Base-by-base conservation (phyloP, 2,888 invertebrate genomes). In the Polymixis flavicincta region DNA sequence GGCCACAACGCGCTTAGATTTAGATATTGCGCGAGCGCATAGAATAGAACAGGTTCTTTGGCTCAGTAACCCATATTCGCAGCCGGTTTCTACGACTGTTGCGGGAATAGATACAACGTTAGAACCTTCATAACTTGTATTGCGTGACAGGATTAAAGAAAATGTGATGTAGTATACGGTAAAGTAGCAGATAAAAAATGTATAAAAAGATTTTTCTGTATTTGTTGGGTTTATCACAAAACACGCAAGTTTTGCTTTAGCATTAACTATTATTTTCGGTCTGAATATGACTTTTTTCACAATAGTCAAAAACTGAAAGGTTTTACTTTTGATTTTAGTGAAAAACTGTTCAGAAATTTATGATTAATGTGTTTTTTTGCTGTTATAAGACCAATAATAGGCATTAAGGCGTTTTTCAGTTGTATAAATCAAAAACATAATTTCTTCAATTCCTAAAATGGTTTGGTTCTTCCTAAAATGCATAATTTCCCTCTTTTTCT, bases 61-160 rank as follows among this genome's bases (percentile, higher is more conserved):
- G 76, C 76, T 78, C 71, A 82, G 76, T 85, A 87, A 85, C 87
- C 87, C 71, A 85, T 85, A 70, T 85, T 57, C 0, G 6, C 48
- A 87, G 76, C 85, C 79, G 85, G 87, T 87, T 85, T 71, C 37
- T 50, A 22, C 1, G 19, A 48, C 70, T 70, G 17, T 69, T 63
- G 61, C 79, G 42, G 85, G 81, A 78, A 66, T 74, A 68, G 61
- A 60, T 45, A 61, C 42, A 28, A 32, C 55, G 54, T 83, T 72
- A 68, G 80, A 83, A 59, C 63, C 73, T 59, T 83, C 73, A 50
- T 72, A 61, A 78, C 65, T 70, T 61, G 55, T 72, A 37, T 71
- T 48, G 60, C 32, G 11, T 50, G 14, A n/a, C 52, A 55, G 25
- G 50, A 74, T 37, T 74, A 14, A 37, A 74, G 25, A 14, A 50